A percentile compares a stretch with the other conserved stretches of the same genome.
These are phyloP conservation scores for Oithona nana DNA, from an alignment of 2,888 invertebrate species.

Conservation along the genomic window DNA sequence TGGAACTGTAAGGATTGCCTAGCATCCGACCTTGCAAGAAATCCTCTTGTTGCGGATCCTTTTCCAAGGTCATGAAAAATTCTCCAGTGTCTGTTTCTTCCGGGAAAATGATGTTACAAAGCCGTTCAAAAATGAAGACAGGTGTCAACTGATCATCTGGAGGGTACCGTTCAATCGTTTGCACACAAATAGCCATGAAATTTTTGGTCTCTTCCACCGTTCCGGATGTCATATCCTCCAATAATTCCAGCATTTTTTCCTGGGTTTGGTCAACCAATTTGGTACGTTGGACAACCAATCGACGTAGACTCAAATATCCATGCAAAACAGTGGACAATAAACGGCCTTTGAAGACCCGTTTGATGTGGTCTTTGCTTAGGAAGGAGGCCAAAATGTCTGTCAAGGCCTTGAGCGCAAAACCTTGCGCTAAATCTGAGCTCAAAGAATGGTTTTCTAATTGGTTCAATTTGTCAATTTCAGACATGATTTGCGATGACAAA, in stretches of 20 bases:
- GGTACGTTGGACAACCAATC: slow-evolving; percentile 82
- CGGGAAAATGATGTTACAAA: slow-evolving; percentile 91
- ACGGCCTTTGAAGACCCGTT: slow-evolving; percentile 70
- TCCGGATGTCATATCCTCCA: slow-evolving; percentile 88
- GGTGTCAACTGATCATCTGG: slow-evolving; percentile 84
- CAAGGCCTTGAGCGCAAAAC: slow-evolving; percentile 72
- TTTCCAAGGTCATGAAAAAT: slow-evolving; percentile 86
- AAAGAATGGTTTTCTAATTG: slow-evolving; percentile 75
- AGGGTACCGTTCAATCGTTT: slow-evolving; percentile 71
- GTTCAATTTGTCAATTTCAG: slow-evolving; percentile 72
- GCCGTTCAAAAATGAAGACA: slow-evolving; percentile 87
- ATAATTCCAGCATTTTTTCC: slow-evolving; percentile 69
- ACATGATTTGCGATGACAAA: slow-evolving; percentile 63
- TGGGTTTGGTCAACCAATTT: slow-evolving; percentile 89
- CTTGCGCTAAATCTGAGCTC: slow-evolving; percentile 79
- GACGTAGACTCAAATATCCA: slow-evolving; percentile 72
- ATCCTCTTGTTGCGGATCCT: slow-evolving; percentile 97
- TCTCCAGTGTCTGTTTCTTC: slow-evolving; percentile 93
- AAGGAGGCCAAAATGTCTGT: slow-evolving; percentile 73
- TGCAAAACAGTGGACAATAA: slow-evolving; percentile 76
- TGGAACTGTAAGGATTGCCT: slow-evolving; percentile 89
- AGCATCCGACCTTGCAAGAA: slow-evolving; percentile 92
- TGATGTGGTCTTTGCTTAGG: slow-evolving; percentile 64
- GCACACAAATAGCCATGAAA: slow-evolving; percentile 91
- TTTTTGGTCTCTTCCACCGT: slow-evolving; percentile 88